Conservation (phyloP, 2,797 vertebrate species). For the Limnodromus scolopaceus region DNA sequence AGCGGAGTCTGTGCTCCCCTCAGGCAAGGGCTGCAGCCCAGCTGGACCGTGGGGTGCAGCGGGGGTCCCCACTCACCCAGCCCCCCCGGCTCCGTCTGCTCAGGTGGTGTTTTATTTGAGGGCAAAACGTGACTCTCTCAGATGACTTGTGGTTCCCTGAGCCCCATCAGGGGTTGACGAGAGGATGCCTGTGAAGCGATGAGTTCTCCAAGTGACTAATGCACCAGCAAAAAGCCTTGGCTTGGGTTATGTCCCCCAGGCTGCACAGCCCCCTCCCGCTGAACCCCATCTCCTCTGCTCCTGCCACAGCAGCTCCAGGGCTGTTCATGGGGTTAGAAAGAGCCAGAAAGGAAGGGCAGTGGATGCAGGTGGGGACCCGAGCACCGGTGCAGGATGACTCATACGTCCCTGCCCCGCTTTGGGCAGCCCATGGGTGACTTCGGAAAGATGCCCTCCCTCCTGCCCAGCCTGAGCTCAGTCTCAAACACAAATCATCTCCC, state of each 20-base stretch:
- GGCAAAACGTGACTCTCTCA: accelerated
- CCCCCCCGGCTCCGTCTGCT: accelerated
- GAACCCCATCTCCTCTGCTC: accelerated
- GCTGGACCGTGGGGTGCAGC: accelerated
- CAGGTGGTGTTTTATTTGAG: accelerated
- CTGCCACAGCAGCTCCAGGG: accelerated
- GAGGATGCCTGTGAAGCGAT: neutral
- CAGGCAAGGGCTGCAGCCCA: accelerated
- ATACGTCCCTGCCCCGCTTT: neutral
- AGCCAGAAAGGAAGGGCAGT: neutral
- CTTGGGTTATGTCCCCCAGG: accelerated
- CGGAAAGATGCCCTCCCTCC: neutral
- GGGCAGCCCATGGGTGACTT: neutral
- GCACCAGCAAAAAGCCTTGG: neutral
- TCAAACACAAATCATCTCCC: neutral
- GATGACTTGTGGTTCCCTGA: accelerated
- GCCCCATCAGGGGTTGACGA: accelerated
- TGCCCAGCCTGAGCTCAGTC: neutral
- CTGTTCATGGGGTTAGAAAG: neutral
- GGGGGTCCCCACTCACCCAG: accelerated
- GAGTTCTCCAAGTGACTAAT: neutral
- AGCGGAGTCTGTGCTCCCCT: neutral
- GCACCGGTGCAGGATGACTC: accelerated
- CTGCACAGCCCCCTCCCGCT: accelerated
- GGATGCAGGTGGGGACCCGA: accelerated